Base-by-base conservation (phyloP, 2,113 vertebrate genomes). In the Turnix velox region DNA sequence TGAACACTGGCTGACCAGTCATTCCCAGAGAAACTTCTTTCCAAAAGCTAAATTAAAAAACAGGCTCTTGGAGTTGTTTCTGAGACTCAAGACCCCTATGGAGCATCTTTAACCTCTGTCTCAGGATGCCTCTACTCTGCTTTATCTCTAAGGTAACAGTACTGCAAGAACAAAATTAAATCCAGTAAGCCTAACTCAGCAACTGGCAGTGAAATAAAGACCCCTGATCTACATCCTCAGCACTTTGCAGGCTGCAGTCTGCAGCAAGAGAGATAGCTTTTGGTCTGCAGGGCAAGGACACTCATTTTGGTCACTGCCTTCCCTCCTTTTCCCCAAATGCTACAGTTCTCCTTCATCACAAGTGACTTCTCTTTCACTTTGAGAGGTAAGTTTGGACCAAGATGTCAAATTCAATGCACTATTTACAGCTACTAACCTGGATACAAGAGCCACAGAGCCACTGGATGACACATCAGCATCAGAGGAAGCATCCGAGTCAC, bases 401-500 rank as follows among this genome's bases (percentile, higher is more conserved):
- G 49, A 25, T 2, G 6, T 8, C 42, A 72, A 57, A 15, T 69
- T 82, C 40, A 65, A 9, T 39, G 30, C 33, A 37, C 18, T 42
- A 30, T 61, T 75, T 68, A 69, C 18, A 91, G 57, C 18, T 58
- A 96, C 96, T 97, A 93, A 99, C 99, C 97, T 96, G 93, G 98
- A 98, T 24, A 93, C 94, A n/a, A 91, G 69, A n/a, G 94, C 55
- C 33, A 97, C 27, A 0, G 97, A 98, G 8, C 95, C 75, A 3
- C 84, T 78, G 40, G 97, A 97, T 6, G 96, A 97, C 33, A 95
- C 4, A 2, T 89, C 95, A 28, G 48, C 68, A 11, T 96, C 74
- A 12, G 97, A 98, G 3, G 97, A 98, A 75, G 94, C 96, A 87
- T 98, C 98, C 0, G 95, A 98, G 54, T 97, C 97, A 96, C 98